phyloP scores from a whole-genome alignment of 1,140 invertebrate genomes.

The Monochamus saltuarius region DNA sequence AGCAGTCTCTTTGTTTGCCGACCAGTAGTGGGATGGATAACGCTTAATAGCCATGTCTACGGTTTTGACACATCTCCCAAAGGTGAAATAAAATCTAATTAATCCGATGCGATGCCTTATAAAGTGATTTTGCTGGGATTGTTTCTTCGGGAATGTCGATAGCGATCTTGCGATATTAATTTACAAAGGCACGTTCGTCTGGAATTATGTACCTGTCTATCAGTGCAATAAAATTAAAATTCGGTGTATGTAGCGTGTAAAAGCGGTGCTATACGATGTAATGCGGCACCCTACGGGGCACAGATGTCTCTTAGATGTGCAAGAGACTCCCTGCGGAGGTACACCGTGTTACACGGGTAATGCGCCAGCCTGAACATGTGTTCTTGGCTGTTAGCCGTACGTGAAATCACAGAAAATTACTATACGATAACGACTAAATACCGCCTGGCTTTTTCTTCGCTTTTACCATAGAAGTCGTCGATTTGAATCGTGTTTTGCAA shows the following conservation, averaged over 20 bases:
- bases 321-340: slow-evolving; percentile 16
- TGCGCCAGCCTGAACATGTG: slow-evolving; percentile 17
- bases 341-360: slow-evolving; percentile 29
- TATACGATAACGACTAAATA: background rate
- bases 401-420: slow-evolving; percentile 26
- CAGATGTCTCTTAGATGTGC: slow-evolving; percentile 23
- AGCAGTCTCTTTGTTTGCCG: too few species aligned
- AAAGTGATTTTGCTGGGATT: too few species aligned
- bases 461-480: slow-evolving; percentile 18
- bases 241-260: slow-evolving; percentile 13
- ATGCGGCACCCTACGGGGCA: slow-evolving; percentile 14
- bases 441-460: slow-evolving; percentile 6
- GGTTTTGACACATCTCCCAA: too few species aligned
- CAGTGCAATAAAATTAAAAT: slow-evolving; percentile 11
- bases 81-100: too few species aligned
- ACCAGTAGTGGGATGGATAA: too few species aligned
- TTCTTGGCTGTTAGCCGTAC: slow-evolving; percentile 12
- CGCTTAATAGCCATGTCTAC: too few species aligned
- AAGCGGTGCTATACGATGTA: slow-evolving; percentile 16
- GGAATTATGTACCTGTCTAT: too few species aligned
- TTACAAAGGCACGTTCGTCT: too few species aligned
- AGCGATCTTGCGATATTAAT: too few species aligned
- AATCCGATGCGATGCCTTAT: too few species aligned
- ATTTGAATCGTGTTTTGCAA: slow-evolving; percentile 22
- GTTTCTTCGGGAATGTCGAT: too few species aligned